A percentile compares a stretch with the other conserved stretches of the same genome.
phyloP scores from a whole-genome alignment of 2,113 vertebrate genomes.

The Chloebia gouldiae region DNA sequence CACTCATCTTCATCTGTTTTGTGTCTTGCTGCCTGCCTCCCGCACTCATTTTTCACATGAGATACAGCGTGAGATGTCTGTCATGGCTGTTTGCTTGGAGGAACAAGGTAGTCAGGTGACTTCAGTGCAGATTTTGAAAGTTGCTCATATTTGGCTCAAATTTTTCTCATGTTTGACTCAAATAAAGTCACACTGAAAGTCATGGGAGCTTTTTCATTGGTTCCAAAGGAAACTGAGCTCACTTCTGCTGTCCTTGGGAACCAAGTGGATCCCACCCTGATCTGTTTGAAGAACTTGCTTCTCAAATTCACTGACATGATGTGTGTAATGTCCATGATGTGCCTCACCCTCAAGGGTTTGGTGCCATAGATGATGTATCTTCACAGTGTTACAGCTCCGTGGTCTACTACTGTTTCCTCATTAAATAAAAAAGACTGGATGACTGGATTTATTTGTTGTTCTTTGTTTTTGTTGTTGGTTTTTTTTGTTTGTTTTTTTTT shows the following conservation, averaged over 20 bases:
- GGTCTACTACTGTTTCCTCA: background rate
- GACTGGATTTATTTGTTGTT: background rate
- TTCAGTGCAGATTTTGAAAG: background rate
- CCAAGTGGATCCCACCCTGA: background rate
- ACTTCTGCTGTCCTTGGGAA: background rate
- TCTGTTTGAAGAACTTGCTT: background rate
- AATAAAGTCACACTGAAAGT: background rate
- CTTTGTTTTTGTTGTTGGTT: background rate
- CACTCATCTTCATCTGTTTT: background rate
- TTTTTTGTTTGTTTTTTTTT: rapidly evolving
- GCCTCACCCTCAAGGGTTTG: rapidly evolving
- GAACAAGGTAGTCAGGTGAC: background rate
- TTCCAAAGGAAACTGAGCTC: background rate
- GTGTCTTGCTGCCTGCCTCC: background rate
- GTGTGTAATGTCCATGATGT: rapidly evolving
- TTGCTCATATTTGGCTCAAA: background rate
- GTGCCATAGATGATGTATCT: background rate
- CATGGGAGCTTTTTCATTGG: background rate
- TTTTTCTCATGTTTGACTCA: background rate
- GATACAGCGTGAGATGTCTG: rapidly evolving
- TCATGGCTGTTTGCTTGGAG: background rate
- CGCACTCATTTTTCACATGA: background rate
- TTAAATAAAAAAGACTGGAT: background rate
- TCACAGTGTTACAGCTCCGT: background rate
- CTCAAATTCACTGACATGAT: background rate